Conservation (phyloP, 2,113 vertebrate species). For the Progne subis region DNA sequence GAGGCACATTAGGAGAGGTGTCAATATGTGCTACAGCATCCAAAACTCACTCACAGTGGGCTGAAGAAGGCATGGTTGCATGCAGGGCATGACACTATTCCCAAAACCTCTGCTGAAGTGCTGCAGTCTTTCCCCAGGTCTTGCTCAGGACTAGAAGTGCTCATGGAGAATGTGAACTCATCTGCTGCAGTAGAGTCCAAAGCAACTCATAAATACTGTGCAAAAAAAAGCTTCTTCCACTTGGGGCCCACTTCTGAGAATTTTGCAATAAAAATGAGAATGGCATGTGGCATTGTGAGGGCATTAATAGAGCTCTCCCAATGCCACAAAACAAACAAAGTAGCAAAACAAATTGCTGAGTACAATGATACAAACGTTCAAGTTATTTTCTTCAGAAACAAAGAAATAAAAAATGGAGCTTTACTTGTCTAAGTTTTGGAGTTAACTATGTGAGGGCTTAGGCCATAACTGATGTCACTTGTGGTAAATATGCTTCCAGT, state of each 20-base stretch:
- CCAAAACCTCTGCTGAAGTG: background rate
- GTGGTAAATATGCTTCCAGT: background rate
- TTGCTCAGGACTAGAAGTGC: background rate
- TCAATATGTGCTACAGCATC: background rate
- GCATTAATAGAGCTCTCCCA: too few species aligned
- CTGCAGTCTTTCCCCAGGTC: too few species aligned
- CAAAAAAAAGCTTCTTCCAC: background rate
- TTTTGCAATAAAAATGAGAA: background rate
- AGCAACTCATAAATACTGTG: background rate
- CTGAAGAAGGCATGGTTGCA: background rate
- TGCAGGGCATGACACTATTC: fast-evolving
- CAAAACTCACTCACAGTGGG: fast-evolving
- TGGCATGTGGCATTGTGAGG: too few species aligned
- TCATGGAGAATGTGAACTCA: background rate
- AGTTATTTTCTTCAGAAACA: background rate
- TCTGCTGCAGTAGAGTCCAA: background rate
- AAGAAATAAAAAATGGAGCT: background rate
- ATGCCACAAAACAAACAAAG: too few species aligned
- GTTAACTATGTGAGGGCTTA: background rate
- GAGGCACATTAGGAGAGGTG: too few species aligned
- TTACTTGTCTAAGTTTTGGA: background rate
- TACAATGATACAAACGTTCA: fast-evolving
- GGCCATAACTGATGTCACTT: background rate
- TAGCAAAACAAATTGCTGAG: background rate
- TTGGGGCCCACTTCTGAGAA: background rate